Evolutionary conservation across 2,113 vertebrate species (phyloP).

Genomic region (Petrocephalus microphthalmus): DNA sequence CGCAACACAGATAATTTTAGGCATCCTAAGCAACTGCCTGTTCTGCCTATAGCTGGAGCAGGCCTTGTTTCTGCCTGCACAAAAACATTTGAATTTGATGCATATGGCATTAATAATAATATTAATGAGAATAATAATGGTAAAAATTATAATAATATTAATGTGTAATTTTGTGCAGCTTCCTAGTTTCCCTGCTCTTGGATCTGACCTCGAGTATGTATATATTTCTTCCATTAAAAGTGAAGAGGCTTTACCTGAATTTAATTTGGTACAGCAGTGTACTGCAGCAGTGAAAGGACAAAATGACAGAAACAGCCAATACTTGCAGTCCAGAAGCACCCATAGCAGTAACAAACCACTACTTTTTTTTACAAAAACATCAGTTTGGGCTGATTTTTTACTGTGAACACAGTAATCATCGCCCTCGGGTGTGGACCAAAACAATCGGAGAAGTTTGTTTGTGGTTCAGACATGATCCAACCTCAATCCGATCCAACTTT

Average conservation of each 20-base stretch:
- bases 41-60: no score
- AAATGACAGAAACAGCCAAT: background rate
- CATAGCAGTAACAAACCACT: background rate
- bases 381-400: background rate
- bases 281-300: background rate
- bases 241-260: background rate
- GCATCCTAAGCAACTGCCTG: no score
- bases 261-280: background rate
- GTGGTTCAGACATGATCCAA: no score
- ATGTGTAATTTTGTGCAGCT: background rate
- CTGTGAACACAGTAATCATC: background rate
- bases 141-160: background rate
- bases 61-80: no score
- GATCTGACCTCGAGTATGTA: background rate
- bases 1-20: no score
- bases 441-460: no score
- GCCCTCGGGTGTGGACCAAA: no score
- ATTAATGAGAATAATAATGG: no score
- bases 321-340: background rate
- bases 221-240: background rate
- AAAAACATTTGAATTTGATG: no score
- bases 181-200: background rate
- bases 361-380: background rate
- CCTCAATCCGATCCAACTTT: no score
- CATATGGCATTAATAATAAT: no score